Conservation (phyloP, 2,797 vertebrate genomes). For the Columba guinea region DNA sequence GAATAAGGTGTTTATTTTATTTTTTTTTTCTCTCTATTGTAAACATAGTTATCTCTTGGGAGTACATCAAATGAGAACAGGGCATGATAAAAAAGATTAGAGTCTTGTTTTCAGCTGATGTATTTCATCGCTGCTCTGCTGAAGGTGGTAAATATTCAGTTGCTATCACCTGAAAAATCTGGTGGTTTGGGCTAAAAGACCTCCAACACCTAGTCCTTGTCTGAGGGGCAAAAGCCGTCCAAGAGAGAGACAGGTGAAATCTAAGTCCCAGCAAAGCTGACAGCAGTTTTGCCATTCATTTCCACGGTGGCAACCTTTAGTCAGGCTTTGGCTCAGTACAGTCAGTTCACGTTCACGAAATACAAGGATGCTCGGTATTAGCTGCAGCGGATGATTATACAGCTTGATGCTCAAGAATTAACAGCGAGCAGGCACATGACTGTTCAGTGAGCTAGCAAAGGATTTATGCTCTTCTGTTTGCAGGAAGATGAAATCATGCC, state of each 20-base stretch:
- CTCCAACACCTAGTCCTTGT: neutral
- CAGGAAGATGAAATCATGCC: conserved; percentile 91
- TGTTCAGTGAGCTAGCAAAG: conserved; percentile 25
- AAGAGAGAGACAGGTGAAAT: neutral
- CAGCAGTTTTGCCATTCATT: neutral
- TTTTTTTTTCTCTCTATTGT: neutral
- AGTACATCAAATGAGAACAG: neutral
- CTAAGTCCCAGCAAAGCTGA: neutral
- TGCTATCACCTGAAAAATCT: neutral
- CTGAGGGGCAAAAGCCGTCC: neutral
- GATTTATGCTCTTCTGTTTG: conserved; percentile 55
- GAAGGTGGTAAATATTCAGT: neutral
- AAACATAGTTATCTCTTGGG: neutral
- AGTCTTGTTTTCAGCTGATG: neutral
- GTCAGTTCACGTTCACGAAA: neutral
- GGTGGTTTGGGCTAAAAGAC: neutral
- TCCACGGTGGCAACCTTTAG: neutral
- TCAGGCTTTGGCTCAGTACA: neutral
- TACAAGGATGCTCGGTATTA: neutral
- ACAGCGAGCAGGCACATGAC: neutral
- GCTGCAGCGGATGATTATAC: neutral
- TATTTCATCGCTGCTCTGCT: neutral
- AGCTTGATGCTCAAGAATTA: conserved; percentile 37
- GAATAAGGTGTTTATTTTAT: neutral
- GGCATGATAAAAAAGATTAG: neutral